Evolutionary conservation across 2,113 vertebrate species (phyloP).

Genomic region (Pagrus major): DNA sequence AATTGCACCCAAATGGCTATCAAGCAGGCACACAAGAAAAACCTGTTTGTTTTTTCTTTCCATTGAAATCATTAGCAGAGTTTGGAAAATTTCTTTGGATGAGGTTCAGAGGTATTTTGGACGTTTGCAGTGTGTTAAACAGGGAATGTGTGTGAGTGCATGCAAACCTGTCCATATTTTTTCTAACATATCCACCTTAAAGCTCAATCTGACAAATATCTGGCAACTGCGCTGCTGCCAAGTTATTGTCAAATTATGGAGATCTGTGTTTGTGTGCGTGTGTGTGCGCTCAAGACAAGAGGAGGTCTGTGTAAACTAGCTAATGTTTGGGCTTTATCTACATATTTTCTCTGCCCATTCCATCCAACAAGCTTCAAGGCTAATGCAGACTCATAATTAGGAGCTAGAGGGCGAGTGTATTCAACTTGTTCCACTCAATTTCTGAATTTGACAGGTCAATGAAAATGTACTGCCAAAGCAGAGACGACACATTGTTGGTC

Average conservation of each 20-base stretch:
- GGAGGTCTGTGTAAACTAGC: constrained; percentile 16
- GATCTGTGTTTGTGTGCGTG: not conserved
- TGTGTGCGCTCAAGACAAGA: not conserved
- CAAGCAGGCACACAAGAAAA: constrained; percentile 66
- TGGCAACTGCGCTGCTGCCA: constrained; percentile 42
- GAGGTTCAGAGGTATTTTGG: constrained; percentile 76
- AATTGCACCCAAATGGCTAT: constrained; percentile 86
- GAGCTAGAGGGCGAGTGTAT: not conserved
- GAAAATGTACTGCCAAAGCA: not conserved
- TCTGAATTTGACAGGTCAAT: constrained; percentile 13
- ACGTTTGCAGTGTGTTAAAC: constrained; percentile 57
- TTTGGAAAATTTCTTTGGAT: constrained; percentile 76
- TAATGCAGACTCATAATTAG: not conserved
- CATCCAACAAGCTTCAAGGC: constrained; percentile 1
- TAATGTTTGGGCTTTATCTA: constrained; percentile 23
- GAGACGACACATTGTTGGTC: not conserved
- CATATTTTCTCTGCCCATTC: constrained; percentile 5
- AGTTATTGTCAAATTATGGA: constrained; percentile 37
- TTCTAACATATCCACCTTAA: constrained; percentile 56
- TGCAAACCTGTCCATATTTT: constrained; percentile 51
- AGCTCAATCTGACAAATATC: constrained; percentile 50
- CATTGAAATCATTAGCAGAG: constrained; percentile 82
- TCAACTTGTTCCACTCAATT: constrained; percentile 19
- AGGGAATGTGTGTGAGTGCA: constrained; percentile 37
- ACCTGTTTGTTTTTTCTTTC: constrained; percentile 75